phyloP scores from a whole-genome alignment of 2,888 invertebrate species.

The Argyra leucocephala region DNA sequence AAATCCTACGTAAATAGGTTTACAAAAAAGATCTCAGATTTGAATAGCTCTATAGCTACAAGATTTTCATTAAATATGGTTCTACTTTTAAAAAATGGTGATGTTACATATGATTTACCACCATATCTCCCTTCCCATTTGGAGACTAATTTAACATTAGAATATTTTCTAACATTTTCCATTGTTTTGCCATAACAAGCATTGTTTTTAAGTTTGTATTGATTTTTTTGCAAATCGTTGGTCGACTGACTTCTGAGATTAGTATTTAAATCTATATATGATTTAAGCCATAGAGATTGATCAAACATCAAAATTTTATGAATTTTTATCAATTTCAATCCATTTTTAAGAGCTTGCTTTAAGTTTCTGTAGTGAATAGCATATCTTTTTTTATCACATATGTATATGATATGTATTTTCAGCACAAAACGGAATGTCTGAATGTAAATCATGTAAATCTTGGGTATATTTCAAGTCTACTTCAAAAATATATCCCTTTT shows the following conservation, averaged over 20 bases:
- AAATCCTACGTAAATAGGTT: no score
- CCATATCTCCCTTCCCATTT: no score
- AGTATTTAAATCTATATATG: background rate
- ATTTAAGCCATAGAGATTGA: background rate
- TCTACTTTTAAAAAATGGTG: no score
- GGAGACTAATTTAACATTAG: no score
- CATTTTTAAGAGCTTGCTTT: background rate
- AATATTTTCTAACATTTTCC: no score
- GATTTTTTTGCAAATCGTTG: no score
- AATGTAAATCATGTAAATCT: constrained; percentile 28
- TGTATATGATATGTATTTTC: constrained; percentile 21
- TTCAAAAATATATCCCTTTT: constrained; percentile 27
- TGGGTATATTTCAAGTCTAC: constrained; percentile 9
- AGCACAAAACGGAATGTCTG: constrained; percentile 29
- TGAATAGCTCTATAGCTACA: no score
- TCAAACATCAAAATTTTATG: background rate
- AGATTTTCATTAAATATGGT: no score
- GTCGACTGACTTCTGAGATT: background rate
- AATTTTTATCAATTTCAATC: background rate
- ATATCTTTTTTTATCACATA: background rate
- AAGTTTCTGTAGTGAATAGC: background rate
- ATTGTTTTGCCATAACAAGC: no score
- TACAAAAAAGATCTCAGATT: no score
- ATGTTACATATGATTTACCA: no score
- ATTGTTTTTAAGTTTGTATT: no score